Base-by-base conservation (phyloP, 2,888 invertebrate species). In the Torymus aiolomorphi region DNA sequence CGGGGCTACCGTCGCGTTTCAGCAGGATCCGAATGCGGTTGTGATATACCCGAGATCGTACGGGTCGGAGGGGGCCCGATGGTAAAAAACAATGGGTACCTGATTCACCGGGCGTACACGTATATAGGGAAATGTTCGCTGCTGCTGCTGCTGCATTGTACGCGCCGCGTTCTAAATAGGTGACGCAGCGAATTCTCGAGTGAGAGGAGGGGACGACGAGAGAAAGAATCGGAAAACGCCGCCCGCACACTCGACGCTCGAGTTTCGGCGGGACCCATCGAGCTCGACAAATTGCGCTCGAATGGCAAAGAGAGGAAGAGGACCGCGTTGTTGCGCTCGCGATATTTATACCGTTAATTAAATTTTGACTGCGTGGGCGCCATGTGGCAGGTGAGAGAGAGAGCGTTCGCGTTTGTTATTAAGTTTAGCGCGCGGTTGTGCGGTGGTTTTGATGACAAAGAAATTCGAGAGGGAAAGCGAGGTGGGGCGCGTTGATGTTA, bases 271-370 rank as follows among this genome's bases (percentile, higher is more conserved):
- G 20, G 66, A 4, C 2, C 20, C 52, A 20, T 20, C 52, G 42
- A 20, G 57, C 57, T 16, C 31, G 57, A 42, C 71, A 10, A 49
- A 51, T 61, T 71, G 51, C 71, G 61, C 54, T 71, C 71, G 20
- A 70, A 70, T 2, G 14, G 51, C 14, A 20, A 20, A 20, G 20
- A 20, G 20, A 20, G 20, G 20, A 20, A 13, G 49, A 18, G 65
- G 5, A 52, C 31, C 20, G 20, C 20, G 20, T 20, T 20, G 20
- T 20, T 20, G 2, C 13, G 16, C 56, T 56, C 20, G 57, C 66
- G 14, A 73, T 73, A 73, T 73, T 73, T 73, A 63, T 20, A 20
- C 73, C 42, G 63, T 56, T 73, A 63, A 73, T 73, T 63, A 42
- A 73, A 73, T 63, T 63, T 73, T 56, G 63, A 73, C 54, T 56